Base-by-base conservation (phyloP, 2,888 invertebrate species). In the Caenorhabditis parvicauda region DNA sequence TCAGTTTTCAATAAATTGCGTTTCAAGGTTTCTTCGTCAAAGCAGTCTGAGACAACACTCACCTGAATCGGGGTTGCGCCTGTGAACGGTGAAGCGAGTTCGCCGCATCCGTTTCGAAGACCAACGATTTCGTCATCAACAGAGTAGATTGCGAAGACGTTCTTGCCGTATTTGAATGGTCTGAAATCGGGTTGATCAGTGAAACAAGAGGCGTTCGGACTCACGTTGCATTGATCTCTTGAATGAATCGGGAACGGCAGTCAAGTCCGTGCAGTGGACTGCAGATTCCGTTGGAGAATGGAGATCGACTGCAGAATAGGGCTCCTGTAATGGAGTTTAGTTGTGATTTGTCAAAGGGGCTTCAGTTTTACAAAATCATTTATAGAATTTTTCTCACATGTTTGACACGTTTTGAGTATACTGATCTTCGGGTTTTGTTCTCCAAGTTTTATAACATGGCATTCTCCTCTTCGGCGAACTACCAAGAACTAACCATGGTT, bases 81-180 rank as follows among this genome's bases (percentile, higher is more conserved):
- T 44, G 57, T 58, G 4, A 62, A 21, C 25, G 52, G 54, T 1
- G 62, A 62, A 7, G 62, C 17, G 51, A 57, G 28, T 14, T 62
- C 54, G 17, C 58, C 58, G 22, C 62, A 62, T 1, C 43, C 52
- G 48, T 58, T 62, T 7, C 44, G 28, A 12, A 62, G 48, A 29
- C 62, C 62, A 17, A 62, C 48, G 25, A 62, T 49, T 49, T 62
- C 62, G 44, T 62, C 62, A 14, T 57, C 62, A 2, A 52, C 52
- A 14, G 62, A 62, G 38, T 62, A 62, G 45, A 62, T 62, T 28
- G 62, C 54, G 45, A 62, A 62, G 56, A 62, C 56, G 42, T 62
- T 62, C 37, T 62, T 62, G 17, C 62, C 62, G 46, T 61, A 61
- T 50, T 53, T 44, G 52, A 54, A 61, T 12, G 61, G 54, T 41